phyloP scores from a whole-genome alignment of 2,888 invertebrate species.

The Lithophane semibrunnea region DNA sequence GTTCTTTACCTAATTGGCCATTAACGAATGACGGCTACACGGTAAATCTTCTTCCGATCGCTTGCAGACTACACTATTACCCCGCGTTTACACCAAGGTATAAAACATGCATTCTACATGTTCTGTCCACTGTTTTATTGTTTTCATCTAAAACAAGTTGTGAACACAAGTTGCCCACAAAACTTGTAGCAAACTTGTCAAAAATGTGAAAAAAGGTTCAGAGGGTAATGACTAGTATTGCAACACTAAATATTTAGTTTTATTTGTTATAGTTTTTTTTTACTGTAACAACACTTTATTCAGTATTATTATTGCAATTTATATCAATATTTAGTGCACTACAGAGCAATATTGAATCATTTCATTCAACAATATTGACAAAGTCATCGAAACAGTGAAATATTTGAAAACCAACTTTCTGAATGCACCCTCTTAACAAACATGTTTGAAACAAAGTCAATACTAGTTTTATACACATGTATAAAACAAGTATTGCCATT shows the following conservation, averaged over 20 bases:
- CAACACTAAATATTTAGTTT: not conserved
- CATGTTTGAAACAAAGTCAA: not conserved
- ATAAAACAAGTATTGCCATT: too few relatives aligned
- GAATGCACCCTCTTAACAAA: not conserved
- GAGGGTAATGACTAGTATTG: not conserved
- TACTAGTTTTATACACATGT: too few relatives aligned
- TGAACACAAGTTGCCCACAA: not conserved
- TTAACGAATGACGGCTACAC: not conserved
- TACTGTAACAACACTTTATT: not conserved
- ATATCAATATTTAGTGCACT: not conserved
- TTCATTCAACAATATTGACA: not conserved
- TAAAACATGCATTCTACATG: not conserved
- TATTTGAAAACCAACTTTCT: not conserved
- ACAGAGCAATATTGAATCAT: not conserved
- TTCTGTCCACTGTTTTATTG: not conserved
- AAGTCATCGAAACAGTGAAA: not conserved
- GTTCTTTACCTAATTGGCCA: too few relatives aligned
- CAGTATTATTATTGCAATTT: not conserved
- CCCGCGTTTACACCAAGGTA: conserved; percentile 15
- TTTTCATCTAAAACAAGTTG: not conserved
- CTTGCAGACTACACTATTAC: conserved; percentile 12
- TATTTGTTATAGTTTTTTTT: too few relatives aligned
- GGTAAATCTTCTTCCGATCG: conserved; percentile 8
- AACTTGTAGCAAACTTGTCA: not conserved
- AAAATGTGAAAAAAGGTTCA: not conserved